Base-by-base conservation (phyloP, 2,888 invertebrate species). In the Philereme transversata region DNA sequence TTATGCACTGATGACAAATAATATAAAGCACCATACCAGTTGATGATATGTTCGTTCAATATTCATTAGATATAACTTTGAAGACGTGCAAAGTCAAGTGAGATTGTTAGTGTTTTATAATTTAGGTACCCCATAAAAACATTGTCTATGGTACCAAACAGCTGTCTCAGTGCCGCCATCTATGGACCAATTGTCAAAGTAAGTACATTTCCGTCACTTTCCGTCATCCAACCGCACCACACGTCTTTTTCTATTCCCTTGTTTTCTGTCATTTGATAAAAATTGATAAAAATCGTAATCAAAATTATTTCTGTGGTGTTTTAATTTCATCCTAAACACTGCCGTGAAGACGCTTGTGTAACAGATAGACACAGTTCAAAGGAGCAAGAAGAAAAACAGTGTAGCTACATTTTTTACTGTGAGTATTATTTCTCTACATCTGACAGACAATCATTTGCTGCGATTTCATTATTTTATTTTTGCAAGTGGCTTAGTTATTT, bases 181-280 rank as follows among this genome's bases (percentile, higher is more conserved):
- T 91, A 73, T 77, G 75, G 85, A 68, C 59, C 51, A 66, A 61
- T 72, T 57, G 53, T n/a, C 11, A 44, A 57, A 65, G 56, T 63
- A 57, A 65, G 56, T 63, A 71, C 77, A 71, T 74, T 57, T 51
- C 44, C 48, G 55, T 72, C 62, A 74, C 76, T 40, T 8, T 6
- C 78, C 77, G 79, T 80, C 79, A 81, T 82, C 79, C 79, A 75
- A 76, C 78, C 76, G 72, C 74, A 75, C 72, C 77, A 78, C 83
- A 88, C 88, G 87, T 90, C 86, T 87, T 86, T 86, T 87, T 86
- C 78, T 80, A 83, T 82, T 84, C 81, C 78, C 82, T 83, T 90
- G 86, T 87, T 88, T 87, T 88, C 87, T 87, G 87, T 86, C 86
- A 84, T 78, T 77, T 77, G 67, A 70, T 77, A 79, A 40, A 10